Base-by-base conservation (phyloP, 2,797 vertebrate species). In the Dromococcyx pavoninus region DNA sequence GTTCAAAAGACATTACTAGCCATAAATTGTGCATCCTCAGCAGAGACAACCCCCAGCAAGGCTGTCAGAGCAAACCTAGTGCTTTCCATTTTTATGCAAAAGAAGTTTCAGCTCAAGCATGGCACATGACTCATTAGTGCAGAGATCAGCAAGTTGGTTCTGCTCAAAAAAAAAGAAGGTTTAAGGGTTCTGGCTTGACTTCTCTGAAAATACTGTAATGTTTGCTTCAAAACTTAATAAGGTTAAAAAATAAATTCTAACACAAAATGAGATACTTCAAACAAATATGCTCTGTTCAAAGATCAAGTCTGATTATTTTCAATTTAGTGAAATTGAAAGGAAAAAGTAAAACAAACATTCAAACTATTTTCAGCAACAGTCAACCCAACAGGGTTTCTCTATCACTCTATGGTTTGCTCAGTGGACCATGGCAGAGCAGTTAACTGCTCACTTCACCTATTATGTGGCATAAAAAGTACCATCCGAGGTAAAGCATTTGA, bases 261-360 rank as follows among this genome's bases (percentile, higher is more conserved):
- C 23, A 14, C 46, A 53, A 81, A 91, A 71, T 27, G 33, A 70
- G 60, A 60, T 37, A 62, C 37, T 84, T 30, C 79, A 84, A 88
- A 75, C 19, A 77, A 91, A 35, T 3, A 54, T 4, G 18, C 58
- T 89, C 58, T 2, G 1, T 77, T 51, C 73, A 69, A 62, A 61
- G 67, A 85, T 51, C 51, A 75, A 78, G 83, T n/a, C 58, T 41
- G 70, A 73, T 91, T 91, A 88, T 86, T 90, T 90, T 89, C 30
- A 90, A 17, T 75, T 64, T 17, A 62, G 43, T 41, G 54, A 94
- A 70, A 90, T 75, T 39, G 81, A 61, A 66, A 39, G 66, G 79
- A 6, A 70, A 84, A 95, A 81, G 54, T 66, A 88, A 91, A 78
- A 44, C 58, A 83, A 91, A 92, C 37, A 39, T 30, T 50, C 43